Base-by-base conservation (phyloP, 1,140 invertebrate species). In the Chrysomallon squamiferum region DNA sequence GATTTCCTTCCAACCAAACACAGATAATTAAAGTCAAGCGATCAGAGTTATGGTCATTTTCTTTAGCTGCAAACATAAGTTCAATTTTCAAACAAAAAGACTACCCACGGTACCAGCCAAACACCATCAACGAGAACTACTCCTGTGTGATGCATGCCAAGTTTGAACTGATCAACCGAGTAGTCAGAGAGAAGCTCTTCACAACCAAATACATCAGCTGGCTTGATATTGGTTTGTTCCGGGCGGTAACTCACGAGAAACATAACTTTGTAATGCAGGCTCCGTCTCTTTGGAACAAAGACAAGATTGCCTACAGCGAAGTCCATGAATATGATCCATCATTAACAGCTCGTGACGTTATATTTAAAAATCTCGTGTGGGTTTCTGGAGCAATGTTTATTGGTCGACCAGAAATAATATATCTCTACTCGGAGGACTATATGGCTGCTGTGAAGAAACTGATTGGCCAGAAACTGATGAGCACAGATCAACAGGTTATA, bases 111-210 rank as follows among this genome's bases (percentile, higher is more conserved):
- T 62, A 76, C 66, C 59, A 69, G 13, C 80, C 80, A 43, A 81
- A 81, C 47, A 81, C 80, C 22, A 72, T 79, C 2, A 63, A 74
- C 38, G 69, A 76, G 4, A 72, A 72, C 27, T 83, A 83, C 52
- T 76, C 76, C 11, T 77, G 74, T 64, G 71, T 73, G 27, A 83
- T 81, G 79, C 81, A 83, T 71, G 78, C 74, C 2, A 83, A 83
- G 49, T 79, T 78, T 68, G 80, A 82, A 52, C 56, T 79, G 18
- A 67, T 80, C 27, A 59, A 71, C 20, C 73, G 67, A 38, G 74
- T 77, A 2, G 77, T 80, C 6, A 58, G 56, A 29, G 65, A 73
- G 50, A 69, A 74, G 52, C 66, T 72, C 11, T 74, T 71, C 43
- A 45, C 65, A 18, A 80, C 78, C 0, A 76, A 76, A 59, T 79